Evolutionary conservation across 2,888 invertebrate genomes (phyloP).

Genomic region (Acrocyrtus sp.): DNA sequence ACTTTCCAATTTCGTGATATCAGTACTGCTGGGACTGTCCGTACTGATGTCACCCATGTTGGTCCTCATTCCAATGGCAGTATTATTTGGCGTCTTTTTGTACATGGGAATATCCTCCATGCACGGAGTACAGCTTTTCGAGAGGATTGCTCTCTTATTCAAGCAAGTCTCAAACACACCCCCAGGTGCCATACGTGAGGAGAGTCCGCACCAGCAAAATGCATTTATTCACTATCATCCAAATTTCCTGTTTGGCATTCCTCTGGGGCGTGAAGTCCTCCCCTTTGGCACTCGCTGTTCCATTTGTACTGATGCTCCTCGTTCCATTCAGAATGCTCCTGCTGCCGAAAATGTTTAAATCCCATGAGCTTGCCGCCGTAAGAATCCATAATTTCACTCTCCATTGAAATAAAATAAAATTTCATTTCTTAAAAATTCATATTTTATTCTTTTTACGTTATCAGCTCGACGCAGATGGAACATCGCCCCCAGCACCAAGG

Average conservation of each 20-base stretch:
- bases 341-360: constrained; percentile 79
- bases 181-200: constrained; percentile 76
- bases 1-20: constrained; percentile 82
- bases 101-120: constrained; percentile 92
- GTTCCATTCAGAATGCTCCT: constrained; percentile 82
- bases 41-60: constrained; percentile 85
- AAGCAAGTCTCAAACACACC: constrained; percentile 97
- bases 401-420: not conserved
- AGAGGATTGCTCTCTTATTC: constrained; percentile 85
- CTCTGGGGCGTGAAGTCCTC: constrained; percentile 93
- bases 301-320: constrained; percentile 92
- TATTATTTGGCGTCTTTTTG: constrained; percentile 95
- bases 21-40: constrained; percentile 83
- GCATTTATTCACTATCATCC: constrained; percentile 90
- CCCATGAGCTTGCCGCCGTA: constrained; percentile 86
- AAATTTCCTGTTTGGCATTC: constrained; percentile 79
- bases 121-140: constrained; percentile 93
- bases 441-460: constrained; percentile 61
- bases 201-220: constrained; percentile 90
- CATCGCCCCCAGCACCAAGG: constrained; percentile 69
- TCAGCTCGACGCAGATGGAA: constrained; percentile 87
- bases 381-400: constrained; percentile 65
- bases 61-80: constrained; percentile 91
- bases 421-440: too few species aligned
- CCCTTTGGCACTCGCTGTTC: constrained; percentile 81